A percentile compares a stretch with the other conserved stretches of the same genome.
Evolutionary conservation across 2,797 vertebrate genomes (phyloP).

Genomic region (Harpagifer antarcticus): DNA sequence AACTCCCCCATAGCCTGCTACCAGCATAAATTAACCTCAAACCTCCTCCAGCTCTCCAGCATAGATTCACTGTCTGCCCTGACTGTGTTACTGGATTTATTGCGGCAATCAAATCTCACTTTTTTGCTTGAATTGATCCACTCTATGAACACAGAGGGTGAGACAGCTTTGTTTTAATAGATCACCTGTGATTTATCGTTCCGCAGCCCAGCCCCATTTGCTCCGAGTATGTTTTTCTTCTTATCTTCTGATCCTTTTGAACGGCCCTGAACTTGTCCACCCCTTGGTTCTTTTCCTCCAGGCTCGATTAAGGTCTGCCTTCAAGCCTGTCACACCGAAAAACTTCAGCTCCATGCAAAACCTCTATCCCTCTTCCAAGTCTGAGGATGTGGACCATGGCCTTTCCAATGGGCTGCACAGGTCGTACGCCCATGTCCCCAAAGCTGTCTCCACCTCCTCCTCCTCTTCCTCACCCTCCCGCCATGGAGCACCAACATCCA

Average conservation of each 20-base stretch:
- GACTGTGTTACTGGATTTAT: slow-evolving; percentile 61
- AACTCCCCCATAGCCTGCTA: slow-evolving; percentile 31
- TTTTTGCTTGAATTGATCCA: slow-evolving; percentile 59
- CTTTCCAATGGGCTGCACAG: slow-evolving; percentile 86
- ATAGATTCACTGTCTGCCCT: slow-evolving; percentile 48
- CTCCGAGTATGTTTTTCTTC: neutral
- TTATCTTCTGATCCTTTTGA: slow-evolving; percentile 3
- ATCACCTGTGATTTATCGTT: slow-evolving; percentile 51
- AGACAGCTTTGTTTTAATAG: slow-evolving; percentile 56
- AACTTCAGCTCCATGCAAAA: slow-evolving; percentile 96
- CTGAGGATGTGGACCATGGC: slow-evolving; percentile 89
- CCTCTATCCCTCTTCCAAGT: slow-evolving; percentile 90
- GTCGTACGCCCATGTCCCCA: slow-evolving; percentile 77
- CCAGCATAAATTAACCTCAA: slow-evolving; percentile 64
- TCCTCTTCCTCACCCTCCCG: slow-evolving; percentile 89
- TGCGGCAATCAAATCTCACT: slow-evolving; percentile 61
- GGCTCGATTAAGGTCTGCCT: slow-evolving; percentile 92
- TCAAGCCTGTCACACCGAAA: slow-evolving; percentile 91
- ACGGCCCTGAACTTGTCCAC: neutral
- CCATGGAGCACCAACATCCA: slow-evolving; percentile 73
- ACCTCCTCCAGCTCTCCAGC: slow-evolving; percentile 33
- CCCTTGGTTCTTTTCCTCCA: slow-evolving; percentile 55
- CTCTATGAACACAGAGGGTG: slow-evolving; percentile 34
- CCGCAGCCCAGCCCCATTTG: slow-evolving; percentile 5
- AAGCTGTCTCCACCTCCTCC: slow-evolving; percentile 89